A percentile compares a stretch with the other conserved stretches of the same genome.
These are phyloP conservation scores for Tupaia chinensis DNA, from an alignment of 2,113 vertebrate genomes.

Conservation along the genomic window DNA sequence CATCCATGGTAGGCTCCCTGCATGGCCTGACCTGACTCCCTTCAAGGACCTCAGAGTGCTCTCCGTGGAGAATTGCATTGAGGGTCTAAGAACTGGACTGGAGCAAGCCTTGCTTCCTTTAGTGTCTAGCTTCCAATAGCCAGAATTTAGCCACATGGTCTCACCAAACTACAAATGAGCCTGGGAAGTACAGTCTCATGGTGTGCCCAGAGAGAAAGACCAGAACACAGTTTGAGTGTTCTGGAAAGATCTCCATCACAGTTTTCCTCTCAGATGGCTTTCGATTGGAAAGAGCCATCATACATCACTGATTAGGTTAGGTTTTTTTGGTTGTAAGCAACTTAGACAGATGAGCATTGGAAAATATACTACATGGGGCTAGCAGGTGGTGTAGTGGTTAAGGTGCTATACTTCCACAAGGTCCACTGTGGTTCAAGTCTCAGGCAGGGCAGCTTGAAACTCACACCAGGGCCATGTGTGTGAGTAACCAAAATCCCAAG, in stretches of 20 bases:
- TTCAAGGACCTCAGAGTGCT: not conserved
- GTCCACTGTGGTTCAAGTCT: too few relatives aligned
- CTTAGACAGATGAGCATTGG: not conserved
- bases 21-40: fast-evolving
- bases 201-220: not conserved
- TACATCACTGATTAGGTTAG: fast-evolving
- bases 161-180: not conserved
- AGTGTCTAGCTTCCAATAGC: not conserved
- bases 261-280: not conserved
- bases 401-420: too few relatives aligned
- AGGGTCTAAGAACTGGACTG: not conserved
- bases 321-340: not conserved
- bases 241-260: not conserved
- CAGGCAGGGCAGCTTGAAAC: too few relatives aligned
- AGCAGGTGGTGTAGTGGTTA: too few relatives aligned
- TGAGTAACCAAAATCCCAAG: too few relatives aligned
- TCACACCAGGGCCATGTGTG: too few relatives aligned
- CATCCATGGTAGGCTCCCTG: not conserved
- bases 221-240: fast-evolving
- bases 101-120: not conserved
- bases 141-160: not conserved
- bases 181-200: not conserved
- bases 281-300: not conserved
- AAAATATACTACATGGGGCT: not conserved
- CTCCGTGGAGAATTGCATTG: not conserved